A percentile compares a stretch with the other conserved stretches of the same genome.
Conservation (phyloP, 2,888 invertebrate species). For the Sturmia bella region DNA sequence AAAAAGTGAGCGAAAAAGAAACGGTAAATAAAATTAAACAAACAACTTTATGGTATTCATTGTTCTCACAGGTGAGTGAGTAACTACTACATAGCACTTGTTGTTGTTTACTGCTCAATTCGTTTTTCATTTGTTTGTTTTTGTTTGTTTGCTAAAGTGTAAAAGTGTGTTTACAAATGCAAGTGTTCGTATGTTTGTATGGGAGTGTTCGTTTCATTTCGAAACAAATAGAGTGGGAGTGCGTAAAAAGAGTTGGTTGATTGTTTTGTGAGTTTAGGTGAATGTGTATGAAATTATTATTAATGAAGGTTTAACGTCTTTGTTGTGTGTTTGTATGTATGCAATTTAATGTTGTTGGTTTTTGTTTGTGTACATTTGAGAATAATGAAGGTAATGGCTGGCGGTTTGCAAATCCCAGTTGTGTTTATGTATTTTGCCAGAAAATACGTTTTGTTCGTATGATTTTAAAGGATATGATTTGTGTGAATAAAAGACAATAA, state of each 20-base stretch:
- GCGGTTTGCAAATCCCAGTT: not conserved
- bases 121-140: not conserved
- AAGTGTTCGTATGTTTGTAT: constrained; percentile 16
- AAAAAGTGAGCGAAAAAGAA: constrained; percentile 4
- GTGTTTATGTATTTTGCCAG: no score
- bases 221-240: not conserved
- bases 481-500: no score
- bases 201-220: not conserved
- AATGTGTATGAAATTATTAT: no score
- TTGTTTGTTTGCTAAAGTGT: not conserved
- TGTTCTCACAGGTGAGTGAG: not conserved
- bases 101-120: constrained; percentile 22
- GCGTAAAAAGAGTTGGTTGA: not conserved
- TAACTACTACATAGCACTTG: constrained; percentile 22
- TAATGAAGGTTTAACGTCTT: no score
- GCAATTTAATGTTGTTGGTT: constrained; percentile 36
- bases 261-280: no score
- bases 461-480: no score
- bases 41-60: constrained; percentile 4
- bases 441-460: no score
- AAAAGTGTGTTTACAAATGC: not conserved
- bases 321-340: constrained; percentile 22
- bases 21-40: constrained; percentile 36
- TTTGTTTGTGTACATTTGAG: not conserved
- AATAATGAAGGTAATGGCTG: not conserved